A percentile compares a stretch with the other conserved stretches of the same genome.
phyloP scores from a whole-genome alignment of 2,797 vertebrate species.

The Nyctibius grandis region DNA sequence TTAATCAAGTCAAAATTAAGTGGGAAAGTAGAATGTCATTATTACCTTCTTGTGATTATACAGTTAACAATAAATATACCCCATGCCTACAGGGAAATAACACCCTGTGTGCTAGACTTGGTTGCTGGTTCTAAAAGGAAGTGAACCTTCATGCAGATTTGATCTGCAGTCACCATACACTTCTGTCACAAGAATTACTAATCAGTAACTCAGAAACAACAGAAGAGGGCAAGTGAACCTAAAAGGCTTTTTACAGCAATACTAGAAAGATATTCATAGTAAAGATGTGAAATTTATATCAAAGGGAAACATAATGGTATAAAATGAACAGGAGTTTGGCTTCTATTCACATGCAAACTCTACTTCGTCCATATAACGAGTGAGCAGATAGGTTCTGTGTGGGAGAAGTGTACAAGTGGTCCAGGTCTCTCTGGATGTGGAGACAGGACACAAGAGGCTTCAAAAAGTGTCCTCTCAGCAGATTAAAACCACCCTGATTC shows the following conservation, averaged over 20 bases:
- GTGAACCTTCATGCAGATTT: background rate
- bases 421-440: background rate
- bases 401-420: background rate
- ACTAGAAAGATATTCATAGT: background rate
- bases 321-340: background rate
- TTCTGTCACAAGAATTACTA: background rate
- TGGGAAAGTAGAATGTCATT: constrained; percentile 21
- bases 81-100: background rate
- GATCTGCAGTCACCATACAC: background rate
- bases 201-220: background rate
- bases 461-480: background rate
- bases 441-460: background rate
- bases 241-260: background rate
- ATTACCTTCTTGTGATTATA: constrained; percentile 15
- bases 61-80: background rate
- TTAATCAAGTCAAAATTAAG: constrained; percentile 52
- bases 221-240: background rate
- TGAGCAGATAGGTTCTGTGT: background rate
- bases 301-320: background rate
- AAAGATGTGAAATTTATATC: background rate
- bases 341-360: background rate
- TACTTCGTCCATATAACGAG: background rate
- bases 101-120: background rate
- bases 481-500: background rate
- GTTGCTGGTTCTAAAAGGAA: background rate